Conservation (phyloP, 2,797 vertebrate species). For the Austrolebias charrua region DNA sequence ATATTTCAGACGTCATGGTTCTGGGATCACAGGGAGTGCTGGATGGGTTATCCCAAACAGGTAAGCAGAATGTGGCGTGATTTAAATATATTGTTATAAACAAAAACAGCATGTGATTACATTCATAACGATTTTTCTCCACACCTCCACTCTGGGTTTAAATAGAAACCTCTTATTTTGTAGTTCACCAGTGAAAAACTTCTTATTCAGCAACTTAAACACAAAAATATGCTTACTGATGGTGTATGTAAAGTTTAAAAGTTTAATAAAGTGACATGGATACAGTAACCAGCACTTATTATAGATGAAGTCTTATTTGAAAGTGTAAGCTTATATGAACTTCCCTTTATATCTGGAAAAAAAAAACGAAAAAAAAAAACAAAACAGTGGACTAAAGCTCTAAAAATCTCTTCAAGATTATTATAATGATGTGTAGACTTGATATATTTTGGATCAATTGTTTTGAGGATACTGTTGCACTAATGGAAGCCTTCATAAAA, state of each 20-base stretch:
- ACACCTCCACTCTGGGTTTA: not conserved
- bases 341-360: too few relatives aligned
- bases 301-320: not conserved
- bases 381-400: too few relatives aligned
- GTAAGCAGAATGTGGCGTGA: slow-evolving; percentile 70
- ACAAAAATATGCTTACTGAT: not conserved
- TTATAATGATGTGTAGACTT: too few relatives aligned
- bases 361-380: too few relatives aligned
- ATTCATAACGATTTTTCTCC: not conserved
- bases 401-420: too few relatives aligned
- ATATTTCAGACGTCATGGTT: slow-evolving; percentile 89
- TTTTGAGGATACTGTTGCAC: too few relatives aligned
- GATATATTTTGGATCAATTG: too few relatives aligned
- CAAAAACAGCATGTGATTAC: not conserved
- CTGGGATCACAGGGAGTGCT: slow-evolving; percentile 87
- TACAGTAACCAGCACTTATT: not conserved
- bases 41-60: slow-evolving; percentile 89
- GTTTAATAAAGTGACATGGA: not conserved
- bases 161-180: not conserved
- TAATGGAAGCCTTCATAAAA: too few relatives aligned
- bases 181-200: not conserved
- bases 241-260: not conserved
- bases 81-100: not conserved
- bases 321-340: not conserved
- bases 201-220: not conserved